Conservation (phyloP, 2,797 vertebrate species). For the Arvicola amphibius region DNA sequence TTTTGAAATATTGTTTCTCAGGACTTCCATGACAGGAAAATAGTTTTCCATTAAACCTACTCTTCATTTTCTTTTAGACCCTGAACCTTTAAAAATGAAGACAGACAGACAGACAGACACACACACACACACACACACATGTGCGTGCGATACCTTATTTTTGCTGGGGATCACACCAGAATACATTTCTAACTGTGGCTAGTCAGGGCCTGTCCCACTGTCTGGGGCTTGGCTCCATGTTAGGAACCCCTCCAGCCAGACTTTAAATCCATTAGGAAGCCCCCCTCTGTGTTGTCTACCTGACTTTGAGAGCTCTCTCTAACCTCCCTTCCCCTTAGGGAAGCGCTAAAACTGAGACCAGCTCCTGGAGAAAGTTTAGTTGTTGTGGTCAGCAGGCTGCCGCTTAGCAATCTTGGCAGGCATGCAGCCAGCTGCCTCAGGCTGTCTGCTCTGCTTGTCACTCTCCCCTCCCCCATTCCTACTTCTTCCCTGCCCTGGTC, state of each 20-base stretch:
- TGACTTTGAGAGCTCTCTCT: neutral
- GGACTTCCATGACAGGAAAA: neutral
- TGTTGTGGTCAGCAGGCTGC: neutral
- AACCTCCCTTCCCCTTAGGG: neutral
- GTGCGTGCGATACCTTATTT: too few relatives aligned
- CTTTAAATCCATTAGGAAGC: neutral
- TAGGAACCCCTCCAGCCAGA: neutral
- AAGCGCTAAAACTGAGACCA: neutral
- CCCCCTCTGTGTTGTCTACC: neutral
- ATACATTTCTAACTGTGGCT: neutral
- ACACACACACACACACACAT: neutral
- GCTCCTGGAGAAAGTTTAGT: neutral
- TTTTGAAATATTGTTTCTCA: constrained; percentile 27
- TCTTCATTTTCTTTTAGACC: constrained; percentile 6
- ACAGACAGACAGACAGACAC: neutral
- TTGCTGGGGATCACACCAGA: neutral
- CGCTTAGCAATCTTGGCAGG: constrained; percentile 41
- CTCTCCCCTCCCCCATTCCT: neutral
- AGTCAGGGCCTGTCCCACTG: neutral
- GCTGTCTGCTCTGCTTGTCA: neutral
- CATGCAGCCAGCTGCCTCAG: neutral
- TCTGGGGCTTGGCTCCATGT: neutral
- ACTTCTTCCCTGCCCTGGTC: neutral
- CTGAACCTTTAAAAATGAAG: neutral
- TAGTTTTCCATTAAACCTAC: neutral